Percentiles rank a stretch among this genome's conserved stretches.
These are phyloP conservation scores for Bellardia bayeri DNA, from an alignment of 2,888 invertebrate species.

Conservation along the genomic window DNA sequence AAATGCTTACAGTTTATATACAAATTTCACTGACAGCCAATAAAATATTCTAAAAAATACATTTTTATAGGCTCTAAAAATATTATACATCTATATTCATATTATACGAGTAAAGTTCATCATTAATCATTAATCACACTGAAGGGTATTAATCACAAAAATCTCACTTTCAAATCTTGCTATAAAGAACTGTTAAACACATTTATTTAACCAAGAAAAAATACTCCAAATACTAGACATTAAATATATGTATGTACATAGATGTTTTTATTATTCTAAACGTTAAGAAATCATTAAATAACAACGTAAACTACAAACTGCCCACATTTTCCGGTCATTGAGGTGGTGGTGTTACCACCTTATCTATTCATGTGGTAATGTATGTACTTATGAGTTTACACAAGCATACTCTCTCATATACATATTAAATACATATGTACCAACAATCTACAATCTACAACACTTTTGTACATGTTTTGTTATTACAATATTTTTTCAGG, in stretches of 20 bases:
- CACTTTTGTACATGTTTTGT: conserved; percentile 30
- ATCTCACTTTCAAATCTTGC: background rate
- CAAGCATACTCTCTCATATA: background rate
- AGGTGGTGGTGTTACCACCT: conserved; percentile 54
- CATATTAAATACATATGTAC: too few species aligned
- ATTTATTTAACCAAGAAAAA: background rate
- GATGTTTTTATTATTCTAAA: conserved; percentile 1
- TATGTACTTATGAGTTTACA: background rate
- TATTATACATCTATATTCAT: too few species aligned
- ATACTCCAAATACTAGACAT: background rate
- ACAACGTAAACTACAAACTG: conserved; percentile 20
- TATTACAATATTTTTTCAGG: conserved; percentile 37
- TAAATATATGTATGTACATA: background rate
- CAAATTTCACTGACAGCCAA: background rate
- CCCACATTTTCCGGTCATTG: conserved; percentile 73
- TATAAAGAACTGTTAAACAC: background rate
- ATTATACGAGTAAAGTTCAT: too few species aligned
- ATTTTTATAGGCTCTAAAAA: background rate
- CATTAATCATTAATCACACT: background rate
- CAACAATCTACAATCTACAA: background rate
- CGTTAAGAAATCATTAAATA: conserved; percentile 35
- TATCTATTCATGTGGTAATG: background rate
- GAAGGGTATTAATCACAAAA: background rate
- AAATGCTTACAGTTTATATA: too few species aligned
- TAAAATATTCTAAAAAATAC: background rate